Evolutionary conservation across 2,888 invertebrate genomes (phyloP), one percentile per base, ranked within the genome.

Genomic region (Heterodera filipjevi): DNA sequence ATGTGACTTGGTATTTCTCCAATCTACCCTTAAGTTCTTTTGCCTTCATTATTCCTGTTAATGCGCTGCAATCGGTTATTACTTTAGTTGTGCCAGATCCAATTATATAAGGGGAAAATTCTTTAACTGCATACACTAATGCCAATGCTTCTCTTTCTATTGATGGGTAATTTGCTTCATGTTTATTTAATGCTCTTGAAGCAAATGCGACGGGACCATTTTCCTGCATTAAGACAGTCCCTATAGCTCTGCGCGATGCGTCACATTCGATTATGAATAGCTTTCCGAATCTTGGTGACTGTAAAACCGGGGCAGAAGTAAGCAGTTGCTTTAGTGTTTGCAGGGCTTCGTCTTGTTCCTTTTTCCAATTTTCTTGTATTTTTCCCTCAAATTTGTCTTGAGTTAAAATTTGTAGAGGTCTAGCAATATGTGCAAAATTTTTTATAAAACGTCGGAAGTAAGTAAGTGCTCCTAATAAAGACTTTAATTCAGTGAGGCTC

Each of bases 391-490:
- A 39, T 71, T 73, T 73, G 16, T 64, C 64, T 27, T 64, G 22
- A 8, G 64, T 64, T 19, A 64, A 64, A 14, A 8, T 27, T 22
- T 64, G 27, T 27, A 64, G 16, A 27, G 64, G 64, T 3, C 64
- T 64, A 8, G 27, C 71, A 14, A 76, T 78, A 16, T 78, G 76
- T 3, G 64, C 64, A 64, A 64, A 64, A 84, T 66, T 59, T 84
- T 83, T 30, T 84, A 85, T 77, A 68, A 83, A 85, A 12, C 76
- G 22, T 0, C 85, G 79, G 32, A 82, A 83, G 71, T 83, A 85
- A 22, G 72, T 72, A 0, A 76, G 53, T 44, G 81, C 77, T 44
- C 85, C 85, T 10, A 85, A 64, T 81, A 85, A 44, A 33, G 32
- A 19, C 6, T 81, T 22, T 2, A 79, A 46, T 53, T 79, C 73